Evolutionary conservation across 2,797 vertebrate species (phyloP).

Genomic region (Anabacerthia variegaticeps): DNA sequence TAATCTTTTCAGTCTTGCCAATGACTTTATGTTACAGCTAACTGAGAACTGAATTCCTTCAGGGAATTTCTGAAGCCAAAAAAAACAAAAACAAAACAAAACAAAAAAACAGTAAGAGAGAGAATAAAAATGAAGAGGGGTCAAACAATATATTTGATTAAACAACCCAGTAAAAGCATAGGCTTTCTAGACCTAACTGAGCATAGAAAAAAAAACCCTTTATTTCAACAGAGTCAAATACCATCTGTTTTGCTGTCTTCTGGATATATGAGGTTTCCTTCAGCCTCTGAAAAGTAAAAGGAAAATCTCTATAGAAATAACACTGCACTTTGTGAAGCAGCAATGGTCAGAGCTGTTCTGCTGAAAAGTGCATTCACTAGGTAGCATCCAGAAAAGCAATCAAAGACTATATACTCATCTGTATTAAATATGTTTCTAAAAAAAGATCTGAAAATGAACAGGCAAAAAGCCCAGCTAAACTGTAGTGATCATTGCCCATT

Average conservation of each 20-base stretch:
- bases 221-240: not conserved
- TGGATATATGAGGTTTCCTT: not conserved
- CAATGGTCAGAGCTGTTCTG: not conserved
- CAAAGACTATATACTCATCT: not conserved
- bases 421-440: not conserved
- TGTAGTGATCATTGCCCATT: not conserved
- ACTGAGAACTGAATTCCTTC: not conserved
- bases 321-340: not conserved
- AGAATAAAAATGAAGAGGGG: not conserved
- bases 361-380: not conserved
- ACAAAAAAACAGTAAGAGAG: not conserved
- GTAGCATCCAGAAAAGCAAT: not conserved
- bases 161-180: not conserved
- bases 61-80: not conserved
- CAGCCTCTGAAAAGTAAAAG: not conserved
- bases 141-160: not conserved
- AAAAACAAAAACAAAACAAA: not conserved
- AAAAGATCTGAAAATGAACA: not conserved
- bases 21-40: not conserved
- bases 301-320: conserved; percentile 14
- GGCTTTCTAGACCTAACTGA: not conserved
- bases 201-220: not conserved
- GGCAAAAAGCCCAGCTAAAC: not conserved
- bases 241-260: not conserved
- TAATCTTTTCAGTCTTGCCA: not conserved